Conservation (phyloP, 2,888 invertebrate genomes). For the Hypomecis atomaria region DNA sequence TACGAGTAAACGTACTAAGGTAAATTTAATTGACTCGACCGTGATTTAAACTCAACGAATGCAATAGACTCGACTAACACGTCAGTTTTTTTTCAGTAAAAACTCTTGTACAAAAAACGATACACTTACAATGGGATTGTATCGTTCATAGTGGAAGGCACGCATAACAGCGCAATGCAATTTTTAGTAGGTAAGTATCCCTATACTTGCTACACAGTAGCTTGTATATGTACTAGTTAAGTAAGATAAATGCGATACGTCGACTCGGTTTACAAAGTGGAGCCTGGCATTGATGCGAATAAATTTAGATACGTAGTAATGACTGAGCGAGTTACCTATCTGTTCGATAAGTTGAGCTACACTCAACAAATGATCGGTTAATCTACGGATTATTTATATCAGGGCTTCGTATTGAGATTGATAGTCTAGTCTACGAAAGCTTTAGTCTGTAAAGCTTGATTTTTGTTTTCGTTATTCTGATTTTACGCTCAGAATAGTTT, state of each 20-base stretch:
- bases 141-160: too few relatives aligned
- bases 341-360: constrained; percentile 28
- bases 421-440: not conserved
- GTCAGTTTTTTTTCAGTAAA: too few relatives aligned
- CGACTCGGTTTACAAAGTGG: constrained; percentile 31
- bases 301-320: constrained; percentile 49
- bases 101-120: too few relatives aligned
- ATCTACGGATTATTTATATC: constrained; percentile 28
- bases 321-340: constrained; percentile 37
- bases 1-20: too few relatives aligned
- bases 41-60: too few relatives aligned
- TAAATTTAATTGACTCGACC: too few relatives aligned
- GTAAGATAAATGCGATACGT: constrained; percentile 17
- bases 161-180: too few relatives aligned
- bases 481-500: not conserved
- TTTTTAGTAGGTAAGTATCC: not conserved
- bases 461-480: not conserved
- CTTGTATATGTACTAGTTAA: constrained; percentile 6
- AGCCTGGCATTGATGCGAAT: constrained; percentile 51
- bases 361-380: constrained; percentile 30
- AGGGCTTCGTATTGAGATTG: constrained; percentile 26
- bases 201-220: constrained; percentile 3
- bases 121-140: too few relatives aligned
- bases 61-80: too few relatives aligned
- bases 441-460: not conserved